Conservation (phyloP, 1,140 invertebrate species). For the Scaptomyza montana region DNA sequence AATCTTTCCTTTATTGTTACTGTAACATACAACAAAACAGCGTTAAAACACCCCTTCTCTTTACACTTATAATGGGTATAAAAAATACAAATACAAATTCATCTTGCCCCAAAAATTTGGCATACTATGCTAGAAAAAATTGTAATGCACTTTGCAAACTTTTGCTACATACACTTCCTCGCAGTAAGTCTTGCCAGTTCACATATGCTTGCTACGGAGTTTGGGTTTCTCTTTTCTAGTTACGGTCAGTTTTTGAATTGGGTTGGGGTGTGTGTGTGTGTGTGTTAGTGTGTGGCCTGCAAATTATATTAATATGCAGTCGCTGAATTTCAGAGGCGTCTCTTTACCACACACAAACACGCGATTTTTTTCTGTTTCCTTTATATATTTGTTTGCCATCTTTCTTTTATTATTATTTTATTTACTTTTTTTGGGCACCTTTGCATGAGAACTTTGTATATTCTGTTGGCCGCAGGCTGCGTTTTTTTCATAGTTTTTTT, state of each 20-base stretch:
- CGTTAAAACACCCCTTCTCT: not conserved
- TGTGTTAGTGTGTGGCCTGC: conserved; percentile 41
- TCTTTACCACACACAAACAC: conserved; percentile 38
- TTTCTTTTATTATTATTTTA: conserved; percentile 16
- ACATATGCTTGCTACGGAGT: not conserved
- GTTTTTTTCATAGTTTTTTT: conserved; percentile 40
- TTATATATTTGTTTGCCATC: conserved; percentile 15
- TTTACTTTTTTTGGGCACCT: conserved; percentile 35
- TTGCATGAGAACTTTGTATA: conserved; percentile 62
- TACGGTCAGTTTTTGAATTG: conserved; percentile 23
- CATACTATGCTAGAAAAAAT: conserved; percentile 50
- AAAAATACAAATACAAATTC: conserved; percentile 36
- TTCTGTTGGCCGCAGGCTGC: conserved; percentile 20
- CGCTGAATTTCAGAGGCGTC: conserved; percentile 47
- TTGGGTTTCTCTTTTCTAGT: conserved; percentile 26
- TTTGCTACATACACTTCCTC: conserved; percentile 28
- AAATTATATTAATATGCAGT: conserved; percentile 82
- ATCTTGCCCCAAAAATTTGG: conserved; percentile 39
- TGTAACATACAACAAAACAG: too few species aligned
- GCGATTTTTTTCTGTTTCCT: conserved; percentile 49
- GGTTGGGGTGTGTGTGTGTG: conserved; percentile 20
- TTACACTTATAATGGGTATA: not conserved
- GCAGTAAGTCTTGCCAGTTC: conserved; percentile 25
- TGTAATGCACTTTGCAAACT: conserved; percentile 71
- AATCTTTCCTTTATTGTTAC: too few species aligned